These are phyloP conservation scores for Atta colombica DNA, from an alignment of 1,140 invertebrate genomes.

Conservation along the genomic window DNA sequence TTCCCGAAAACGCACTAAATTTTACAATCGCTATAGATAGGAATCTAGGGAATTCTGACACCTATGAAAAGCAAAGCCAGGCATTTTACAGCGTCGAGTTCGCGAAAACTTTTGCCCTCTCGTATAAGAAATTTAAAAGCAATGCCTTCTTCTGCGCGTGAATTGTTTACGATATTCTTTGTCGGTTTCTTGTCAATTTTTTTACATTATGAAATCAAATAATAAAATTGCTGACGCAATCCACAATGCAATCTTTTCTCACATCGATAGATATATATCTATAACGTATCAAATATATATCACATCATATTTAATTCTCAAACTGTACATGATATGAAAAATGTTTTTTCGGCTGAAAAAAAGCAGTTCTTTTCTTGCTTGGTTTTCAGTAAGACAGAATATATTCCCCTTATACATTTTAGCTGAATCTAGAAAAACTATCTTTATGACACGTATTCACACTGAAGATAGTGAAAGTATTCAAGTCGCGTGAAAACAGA, in stretches of 20 bases:
- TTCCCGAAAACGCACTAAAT: constrained; percentile 58
- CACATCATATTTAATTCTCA: not conserved
- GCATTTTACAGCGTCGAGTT: constrained; percentile 56
- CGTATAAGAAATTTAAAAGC: constrained; percentile 52
- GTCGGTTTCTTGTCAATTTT: not conserved
- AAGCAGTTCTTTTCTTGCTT: not conserved
- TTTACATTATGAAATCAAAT: not conserved
- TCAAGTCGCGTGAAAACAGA: constrained; percentile 42
- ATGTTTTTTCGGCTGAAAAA: not conserved
- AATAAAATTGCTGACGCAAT: not conserved
- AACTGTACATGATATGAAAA: not conserved
- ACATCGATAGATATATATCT: not conserved
- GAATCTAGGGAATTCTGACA: constrained; percentile 52
- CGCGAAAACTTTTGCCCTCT: constrained; percentile 29
- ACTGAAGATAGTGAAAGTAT: constrained; percentile 15
- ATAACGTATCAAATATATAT: not conserved
- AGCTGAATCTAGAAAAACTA: not conserved
- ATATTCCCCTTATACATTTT: not conserved
- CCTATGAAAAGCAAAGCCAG: constrained; percentile 36
- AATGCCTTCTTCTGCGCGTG: not conserved
- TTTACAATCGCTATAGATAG: constrained; percentile 46
- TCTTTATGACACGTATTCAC: not conserved
- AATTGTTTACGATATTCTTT: constrained; percentile 33
- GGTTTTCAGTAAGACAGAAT: not conserved
- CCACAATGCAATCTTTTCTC: not conserved